Evolutionary conservation across 2,888 invertebrate species (phyloP), one percentile per base, ranked within the genome.

Genomic region (Aphodius sticticus): DNA sequence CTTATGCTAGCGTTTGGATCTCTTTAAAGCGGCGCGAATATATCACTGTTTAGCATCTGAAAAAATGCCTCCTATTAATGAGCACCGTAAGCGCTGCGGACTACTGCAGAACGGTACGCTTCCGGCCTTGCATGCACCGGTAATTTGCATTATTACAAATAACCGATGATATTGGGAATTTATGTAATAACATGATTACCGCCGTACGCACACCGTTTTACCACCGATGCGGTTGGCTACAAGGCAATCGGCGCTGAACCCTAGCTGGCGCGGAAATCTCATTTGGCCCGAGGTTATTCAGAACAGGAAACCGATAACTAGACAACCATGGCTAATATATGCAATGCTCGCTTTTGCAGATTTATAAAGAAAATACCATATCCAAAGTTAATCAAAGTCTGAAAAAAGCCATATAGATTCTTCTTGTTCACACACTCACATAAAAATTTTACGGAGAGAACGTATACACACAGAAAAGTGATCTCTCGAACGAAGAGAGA

Each of bases 161-260:
- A 78, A 78, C 35, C 75, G 38, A 69, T 35, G 70, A 70, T 78
- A 78, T 76, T 76, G 16, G 70, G 76, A 78, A 78, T 78, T 70
- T 78, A 70, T 78, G 74, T 78, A 78, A 78, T 76, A 78, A 37
- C 53, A 36, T 36, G 74, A 78, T 70, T 76, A 70, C 70, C 74
- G 74, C 53, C 12, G 53, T 53, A 53, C 53, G 6, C 53, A 53
- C 53, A 53, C 53, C 53, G 53, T 53, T 2, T 53, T 26, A 26
- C 26, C 26, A 26, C 26, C 26, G 26, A 26, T 26, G 26, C 26
- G 26, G 26, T 26, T 53, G 7, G 53, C 53, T 53, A 53, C 3
- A 12, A 53, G 53, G 53, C 53, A 53, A 7, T 12, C 53, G 1
- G 12, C 7, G 53, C 53, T 53, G 7, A 53, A 7, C 53, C 53